Evolutionary conservation across 2,113 vertebrate genomes (phyloP).

Genomic region (Numenius arquata): DNA sequence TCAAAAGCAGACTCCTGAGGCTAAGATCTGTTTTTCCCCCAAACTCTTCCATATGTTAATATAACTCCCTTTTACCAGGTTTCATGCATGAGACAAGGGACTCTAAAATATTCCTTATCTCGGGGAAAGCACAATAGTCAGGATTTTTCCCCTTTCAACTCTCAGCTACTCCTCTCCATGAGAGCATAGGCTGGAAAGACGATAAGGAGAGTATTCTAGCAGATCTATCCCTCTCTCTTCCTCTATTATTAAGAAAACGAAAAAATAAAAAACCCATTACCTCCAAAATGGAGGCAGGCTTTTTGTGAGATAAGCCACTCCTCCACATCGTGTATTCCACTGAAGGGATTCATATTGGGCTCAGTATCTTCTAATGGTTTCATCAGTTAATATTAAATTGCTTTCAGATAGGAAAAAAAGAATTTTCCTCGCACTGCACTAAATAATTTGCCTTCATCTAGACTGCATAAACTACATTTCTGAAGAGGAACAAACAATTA

Average conservation of each 20-base stretch:
- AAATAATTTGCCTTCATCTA: conserved; percentile 28
- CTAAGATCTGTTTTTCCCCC: neutral
- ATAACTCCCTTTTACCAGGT: conserved; percentile 4
- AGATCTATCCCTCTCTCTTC: conserved; percentile 27
- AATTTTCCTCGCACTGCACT: neutral
- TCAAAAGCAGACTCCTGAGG: conserved; percentile 44
- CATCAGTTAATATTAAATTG: conserved; percentile 48
- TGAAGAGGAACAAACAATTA: conserved; percentile 28
- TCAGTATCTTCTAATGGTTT: conserved; percentile 49
- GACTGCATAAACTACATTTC: conserved; percentile 8
- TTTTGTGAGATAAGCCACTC: conserved; percentile 48
- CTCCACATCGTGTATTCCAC: neutral
- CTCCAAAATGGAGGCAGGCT: conserved; percentile 25
- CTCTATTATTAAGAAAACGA: neutral
- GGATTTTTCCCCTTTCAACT: conserved; percentile 51
- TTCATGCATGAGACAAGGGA: conserved; percentile 39
- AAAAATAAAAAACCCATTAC: conserved; percentile 43
- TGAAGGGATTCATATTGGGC: neutral
- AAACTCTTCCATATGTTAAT: conserved; percentile 51
- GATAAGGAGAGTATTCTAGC: conserved; percentile 35
- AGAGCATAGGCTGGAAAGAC: neutral
- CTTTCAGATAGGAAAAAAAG: conserved; percentile 29
- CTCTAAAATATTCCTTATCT: conserved; percentile 52
- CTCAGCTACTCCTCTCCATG: conserved; percentile 1
- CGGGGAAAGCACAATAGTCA: conserved; percentile 41